Conservation (phyloP, 1,140 invertebrate species). For the Drosophila virilis region DNA sequence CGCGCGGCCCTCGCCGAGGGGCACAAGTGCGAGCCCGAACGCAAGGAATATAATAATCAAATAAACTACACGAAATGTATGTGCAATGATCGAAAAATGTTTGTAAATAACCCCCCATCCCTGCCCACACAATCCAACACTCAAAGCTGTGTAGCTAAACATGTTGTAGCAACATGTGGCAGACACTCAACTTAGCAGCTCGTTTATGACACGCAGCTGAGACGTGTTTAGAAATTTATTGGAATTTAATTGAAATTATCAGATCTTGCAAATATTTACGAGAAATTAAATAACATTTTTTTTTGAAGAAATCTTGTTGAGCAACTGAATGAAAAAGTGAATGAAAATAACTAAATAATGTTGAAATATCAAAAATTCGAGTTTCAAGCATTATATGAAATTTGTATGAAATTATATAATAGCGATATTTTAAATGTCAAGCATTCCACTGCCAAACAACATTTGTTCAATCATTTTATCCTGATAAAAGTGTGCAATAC, state of each 20-base stretch:
- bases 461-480: no score
- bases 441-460: slow-evolving; percentile 9
- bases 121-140: slow-evolving; percentile 28
- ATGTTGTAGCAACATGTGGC: slow-evolving; percentile 75
- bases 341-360: neutral
- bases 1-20: neutral
- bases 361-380: no score
- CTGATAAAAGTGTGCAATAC: no score
- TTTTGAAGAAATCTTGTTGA: no score
- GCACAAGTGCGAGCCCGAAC: neutral
- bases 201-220: slow-evolving; percentile 13
- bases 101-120: slow-evolving; percentile 35
- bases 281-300: no score
- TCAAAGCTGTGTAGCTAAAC: slow-evolving; percentile 32
- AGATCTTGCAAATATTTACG: neutral
- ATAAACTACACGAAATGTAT: slow-evolving; percentile 62
- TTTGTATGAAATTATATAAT: no score
- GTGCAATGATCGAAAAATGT: slow-evolving; percentile 63
- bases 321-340: no score
- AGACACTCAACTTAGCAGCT: slow-evolving; percentile 31
- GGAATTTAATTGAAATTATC: neutral
- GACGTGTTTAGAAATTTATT: slow-evolving; percentile 9
- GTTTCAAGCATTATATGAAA: no score
- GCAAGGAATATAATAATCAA: neutral
- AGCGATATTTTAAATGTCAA: neutral